Percentiles rank a stretch among this genome's conserved stretches.
These are phyloP conservation scores for Takifugu bimaculatus DNA, from an alignment of 2,113 vertebrate species.

Conservation along the genomic window DNA sequence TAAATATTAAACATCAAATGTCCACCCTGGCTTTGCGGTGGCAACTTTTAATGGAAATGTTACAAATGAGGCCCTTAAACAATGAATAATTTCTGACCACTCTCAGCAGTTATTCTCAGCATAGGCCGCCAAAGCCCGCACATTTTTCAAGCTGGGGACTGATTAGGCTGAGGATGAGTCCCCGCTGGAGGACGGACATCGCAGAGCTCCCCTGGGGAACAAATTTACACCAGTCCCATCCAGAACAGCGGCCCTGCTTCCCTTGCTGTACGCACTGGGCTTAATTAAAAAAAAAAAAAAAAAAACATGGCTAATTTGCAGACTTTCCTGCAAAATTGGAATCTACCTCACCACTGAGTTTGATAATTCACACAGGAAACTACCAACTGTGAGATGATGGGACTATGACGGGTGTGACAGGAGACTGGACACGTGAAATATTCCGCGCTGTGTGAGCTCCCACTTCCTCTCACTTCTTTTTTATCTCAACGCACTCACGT, in stretches of 20 bases:
- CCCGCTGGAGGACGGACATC: slow-evolving; percentile 84
- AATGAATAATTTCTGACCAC: slow-evolving; percentile 87
- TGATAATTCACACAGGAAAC: slow-evolving; percentile 98
- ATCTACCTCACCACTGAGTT: slow-evolving; percentile 95
- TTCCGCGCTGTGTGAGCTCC: slow-evolving; percentile 25
- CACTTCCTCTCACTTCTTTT: slow-evolving; percentile 19
- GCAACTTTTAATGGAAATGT: slow-evolving; percentile 85
- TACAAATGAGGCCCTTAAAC: slow-evolving; percentile 90
- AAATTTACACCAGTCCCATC: slow-evolving; percentile 89
- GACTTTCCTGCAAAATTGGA: slow-evolving; percentile 88
- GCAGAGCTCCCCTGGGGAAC: slow-evolving; percentile 83
- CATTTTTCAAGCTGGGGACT: slow-evolving; percentile 87
- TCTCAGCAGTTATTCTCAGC: slow-evolving; percentile 85
- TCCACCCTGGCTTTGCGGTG: slow-evolving; percentile 75
- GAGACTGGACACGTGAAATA: slow-evolving; percentile 54
- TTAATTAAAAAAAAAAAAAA: slow-evolving; percentile 82
- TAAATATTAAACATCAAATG: slow-evolving; percentile 85
- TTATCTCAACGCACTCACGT: slow-evolving; percentile 44
- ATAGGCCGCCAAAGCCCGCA: slow-evolving; percentile 78
- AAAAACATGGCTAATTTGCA: slow-evolving; percentile 91
- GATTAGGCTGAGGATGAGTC: slow-evolving; percentile 86
- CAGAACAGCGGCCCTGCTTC: slow-evolving; percentile 76
- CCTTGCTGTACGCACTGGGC: slow-evolving; percentile 78
- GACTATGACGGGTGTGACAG: slow-evolving; percentile 81
- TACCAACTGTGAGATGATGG: slow-evolving; percentile 83